A percentile compares a stretch with the other conserved stretches of the same genome.
Evolutionary conservation across 2,888 invertebrate genomes (phyloP).

Genomic region (Malthinus seriepunctatus): DNA sequence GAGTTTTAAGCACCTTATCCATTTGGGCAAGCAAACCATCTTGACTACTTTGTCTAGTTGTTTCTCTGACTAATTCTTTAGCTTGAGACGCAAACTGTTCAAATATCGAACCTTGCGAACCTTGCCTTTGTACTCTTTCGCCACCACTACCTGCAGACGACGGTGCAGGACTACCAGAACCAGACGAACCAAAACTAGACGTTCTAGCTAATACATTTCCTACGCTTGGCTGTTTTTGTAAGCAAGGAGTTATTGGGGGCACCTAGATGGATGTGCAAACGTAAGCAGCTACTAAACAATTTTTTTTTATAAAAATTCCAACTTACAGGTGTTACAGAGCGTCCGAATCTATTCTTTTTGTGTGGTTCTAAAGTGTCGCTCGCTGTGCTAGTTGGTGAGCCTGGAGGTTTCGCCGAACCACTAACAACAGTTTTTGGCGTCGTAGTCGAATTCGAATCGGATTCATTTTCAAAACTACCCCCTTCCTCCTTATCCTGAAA

Average conservation of each 20-base stretch:
- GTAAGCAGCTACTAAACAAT: constrained; percentile 17
- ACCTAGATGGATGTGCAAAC: constrained; percentile 47
- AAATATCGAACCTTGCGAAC: constrained; percentile 81
- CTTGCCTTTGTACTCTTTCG: constrained; percentile 65
- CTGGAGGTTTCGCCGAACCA: constrained; percentile 56
- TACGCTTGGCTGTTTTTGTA: constrained; percentile 64
- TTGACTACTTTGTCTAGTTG: constrained; percentile 86
- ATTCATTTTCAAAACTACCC: constrained; percentile 73
- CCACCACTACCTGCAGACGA: constrained; percentile 43
- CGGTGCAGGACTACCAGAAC: constrained; percentile 49
- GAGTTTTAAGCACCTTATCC: constrained; percentile 71
- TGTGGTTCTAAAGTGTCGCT: constrained; percentile 62
- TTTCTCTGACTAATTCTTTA: constrained; percentile 85
- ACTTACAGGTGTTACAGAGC: constrained; percentile 58
- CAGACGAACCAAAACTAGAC: constrained; percentile 63
- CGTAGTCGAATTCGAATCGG: constrained; percentile 76
- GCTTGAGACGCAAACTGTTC: constrained; percentile 89
- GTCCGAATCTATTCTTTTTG: constrained; percentile 55
- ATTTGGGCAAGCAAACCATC: constrained; percentile 87
- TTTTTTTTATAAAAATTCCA: not conserved
- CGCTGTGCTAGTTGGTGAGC: constrained; percentile 56
- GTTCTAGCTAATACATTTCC: constrained; percentile 66
- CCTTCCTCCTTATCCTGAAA: constrained; percentile 58
- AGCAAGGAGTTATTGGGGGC: constrained; percentile 59
- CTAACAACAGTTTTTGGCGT: constrained; percentile 74